phyloP scores from a whole-genome alignment of 2,888 invertebrate species.

The Drosophila subsilvestris region DNA sequence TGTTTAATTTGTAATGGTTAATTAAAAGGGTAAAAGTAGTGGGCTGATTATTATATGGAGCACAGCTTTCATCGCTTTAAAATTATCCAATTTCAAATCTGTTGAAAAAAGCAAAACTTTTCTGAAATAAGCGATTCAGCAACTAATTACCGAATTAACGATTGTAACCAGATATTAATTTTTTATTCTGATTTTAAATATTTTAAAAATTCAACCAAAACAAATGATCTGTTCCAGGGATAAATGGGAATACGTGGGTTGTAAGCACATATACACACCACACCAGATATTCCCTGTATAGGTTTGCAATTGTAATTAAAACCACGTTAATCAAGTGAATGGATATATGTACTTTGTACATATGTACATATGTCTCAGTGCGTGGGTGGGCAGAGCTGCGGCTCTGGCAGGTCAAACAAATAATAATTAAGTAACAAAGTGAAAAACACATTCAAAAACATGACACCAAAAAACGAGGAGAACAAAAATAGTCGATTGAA shows the following conservation, averaged over 20 bases:
- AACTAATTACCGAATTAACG: no score
- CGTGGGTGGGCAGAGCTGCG: background rate
- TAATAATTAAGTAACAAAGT: conserved; percentile 57
- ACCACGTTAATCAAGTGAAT: conserved; percentile 55
- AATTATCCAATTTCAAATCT: no score
- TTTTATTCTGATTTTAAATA: no score
- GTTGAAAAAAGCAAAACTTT: no score
- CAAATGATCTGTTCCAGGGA: no score
- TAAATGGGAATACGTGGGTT: background rate
- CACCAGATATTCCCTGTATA: conserved; percentile 2
- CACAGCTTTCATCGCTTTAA: no score
- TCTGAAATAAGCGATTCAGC: no score
- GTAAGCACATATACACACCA: background rate
- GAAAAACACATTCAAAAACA: conserved; percentile 29
- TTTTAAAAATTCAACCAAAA: no score
- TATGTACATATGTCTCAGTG: background rate
- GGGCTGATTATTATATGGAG: no score
- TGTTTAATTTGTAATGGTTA: no score
- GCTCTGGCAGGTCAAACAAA: conserved; percentile 40
- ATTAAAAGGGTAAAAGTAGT: no score
- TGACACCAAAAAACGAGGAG: background rate
- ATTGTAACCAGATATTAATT: no score
- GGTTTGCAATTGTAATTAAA: conserved; percentile 56
- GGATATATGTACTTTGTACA: background rate
- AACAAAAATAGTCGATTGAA: background rate